A percentile compares a stretch with the other conserved stretches of the same genome.
These are phyloP conservation scores for Craseonycteris thonglongyai DNA, from an alignment of 2,113 vertebrate genomes.

Conservation along the genomic window DNA sequence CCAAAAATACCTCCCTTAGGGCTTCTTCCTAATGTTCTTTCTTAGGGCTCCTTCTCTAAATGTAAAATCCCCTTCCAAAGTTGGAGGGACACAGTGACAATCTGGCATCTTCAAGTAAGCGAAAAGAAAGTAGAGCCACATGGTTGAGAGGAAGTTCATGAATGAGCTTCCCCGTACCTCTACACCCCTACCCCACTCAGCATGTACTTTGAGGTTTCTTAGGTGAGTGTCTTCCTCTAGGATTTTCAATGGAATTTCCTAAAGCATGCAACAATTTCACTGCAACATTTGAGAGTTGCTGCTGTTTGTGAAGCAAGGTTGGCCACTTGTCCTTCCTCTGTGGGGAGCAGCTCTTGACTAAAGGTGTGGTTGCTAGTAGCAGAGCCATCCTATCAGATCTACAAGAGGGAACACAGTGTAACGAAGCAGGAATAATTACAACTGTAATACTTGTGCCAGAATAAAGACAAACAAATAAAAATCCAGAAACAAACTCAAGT, in stretches of 20 bases:
- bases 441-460: neutral
- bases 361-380: neutral
- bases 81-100: neutral
- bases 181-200: neutral
- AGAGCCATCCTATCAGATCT: neutral
- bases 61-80: neutral
- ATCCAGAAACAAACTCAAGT: neutral
- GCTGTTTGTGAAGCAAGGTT: neutral
- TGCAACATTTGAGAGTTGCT: neutral
- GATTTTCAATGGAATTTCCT: neutral
- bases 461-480: neutral
- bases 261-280: neutral
- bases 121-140: neutral
- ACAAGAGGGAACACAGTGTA: neutral
- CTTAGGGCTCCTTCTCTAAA: neutral
- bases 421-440: neutral
- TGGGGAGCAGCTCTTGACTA: neutral
- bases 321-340: too few species aligned
- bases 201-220: neutral
- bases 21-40: neutral
- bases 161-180: neutral
- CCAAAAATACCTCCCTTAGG: neutral
- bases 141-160: neutral
- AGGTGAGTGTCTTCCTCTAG: neutral
- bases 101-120: neutral